Percentiles rank a stretch among this genome's conserved stretches.
Conservation (phyloP, 2,113 vertebrate genomes). For the Larimichthys polyactis region DNA sequence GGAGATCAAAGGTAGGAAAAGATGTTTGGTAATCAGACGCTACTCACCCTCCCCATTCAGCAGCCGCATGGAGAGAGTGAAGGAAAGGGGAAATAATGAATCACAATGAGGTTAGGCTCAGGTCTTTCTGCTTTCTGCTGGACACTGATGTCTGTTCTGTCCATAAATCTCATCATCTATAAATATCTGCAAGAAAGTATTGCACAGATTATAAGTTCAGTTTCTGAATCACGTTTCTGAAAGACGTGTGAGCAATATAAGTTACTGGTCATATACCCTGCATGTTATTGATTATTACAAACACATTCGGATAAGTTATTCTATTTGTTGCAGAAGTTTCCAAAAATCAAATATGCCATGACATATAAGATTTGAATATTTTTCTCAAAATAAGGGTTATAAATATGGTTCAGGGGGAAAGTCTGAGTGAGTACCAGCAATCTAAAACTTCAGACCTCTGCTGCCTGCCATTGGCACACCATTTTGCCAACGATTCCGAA, state of each 20-base stretch:
- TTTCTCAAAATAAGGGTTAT: slow-evolving; percentile 16
- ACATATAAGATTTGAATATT: slow-evolving; percentile 2
- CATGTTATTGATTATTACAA: no score
- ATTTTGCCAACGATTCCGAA: slow-evolving; percentile 29
- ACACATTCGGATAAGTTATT: no score
- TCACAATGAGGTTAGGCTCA: slow-evolving; percentile 44
- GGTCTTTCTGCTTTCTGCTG: slow-evolving; percentile 10
- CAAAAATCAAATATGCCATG: no score
- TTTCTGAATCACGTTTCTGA: neutral
- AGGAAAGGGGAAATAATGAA: slow-evolving; percentile 48
- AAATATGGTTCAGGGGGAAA: slow-evolving; percentile 21
- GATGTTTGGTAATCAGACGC: slow-evolving; percentile 73
- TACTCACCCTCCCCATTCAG: slow-evolving; percentile 56
- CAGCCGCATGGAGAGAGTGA: slow-evolving; percentile 29
- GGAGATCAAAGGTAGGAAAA: slow-evolving; percentile 84
- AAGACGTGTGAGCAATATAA: no score
- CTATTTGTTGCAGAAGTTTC: no score
- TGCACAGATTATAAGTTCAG: neutral
- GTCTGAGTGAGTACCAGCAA: slow-evolving; percentile 23
- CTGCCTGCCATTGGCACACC: no score
- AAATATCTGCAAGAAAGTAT: slow-evolving; percentile 8
- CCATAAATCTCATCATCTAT: neutral
- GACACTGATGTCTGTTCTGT: neutral
- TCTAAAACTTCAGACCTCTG: slow-evolving; percentile 8
- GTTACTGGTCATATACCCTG: no score